Percentiles rank a stretch among this genome's conserved stretches.
Conservation (phyloP, 2,797 vertebrate genomes). For the Helostoma temminkii region DNA sequence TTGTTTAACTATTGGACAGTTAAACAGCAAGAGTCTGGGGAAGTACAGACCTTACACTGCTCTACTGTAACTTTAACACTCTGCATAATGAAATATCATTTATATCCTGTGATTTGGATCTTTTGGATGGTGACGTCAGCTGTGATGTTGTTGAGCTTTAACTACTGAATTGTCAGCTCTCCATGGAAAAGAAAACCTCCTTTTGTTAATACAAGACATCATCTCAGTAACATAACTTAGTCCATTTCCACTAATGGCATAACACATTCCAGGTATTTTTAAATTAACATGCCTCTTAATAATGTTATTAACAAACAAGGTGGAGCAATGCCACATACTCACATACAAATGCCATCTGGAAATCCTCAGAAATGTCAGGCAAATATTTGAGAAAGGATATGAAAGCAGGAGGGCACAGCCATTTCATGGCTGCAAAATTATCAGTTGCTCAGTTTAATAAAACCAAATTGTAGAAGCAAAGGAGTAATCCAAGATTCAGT, state of each 20-base stretch:
- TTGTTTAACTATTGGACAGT: slow-evolving; percentile 1
- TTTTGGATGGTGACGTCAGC: neutral
- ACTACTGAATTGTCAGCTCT: neutral
- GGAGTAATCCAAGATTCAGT: slow-evolving; percentile 22
- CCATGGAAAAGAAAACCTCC: no score
- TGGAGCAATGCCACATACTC: neutral
- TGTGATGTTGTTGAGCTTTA: neutral
- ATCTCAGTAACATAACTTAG: no score
- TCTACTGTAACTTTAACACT: slow-evolving; percentile 1
- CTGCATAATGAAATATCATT: neutral
- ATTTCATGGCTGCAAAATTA: slow-evolving; percentile 14
- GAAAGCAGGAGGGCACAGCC: slow-evolving; percentile 15
- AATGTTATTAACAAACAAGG: slow-evolving; percentile 13
- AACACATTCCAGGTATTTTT: slow-evolving; percentile 2
- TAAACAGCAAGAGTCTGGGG: neutral
- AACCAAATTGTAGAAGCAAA: slow-evolving; percentile 10
- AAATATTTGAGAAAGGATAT: slow-evolving; percentile 51
- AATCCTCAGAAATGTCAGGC: slow-evolving; percentile 55
- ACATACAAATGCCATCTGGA: slow-evolving; percentile 56
- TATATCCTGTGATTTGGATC: neutral
- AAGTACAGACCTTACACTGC: neutral
- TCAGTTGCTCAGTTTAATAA: slow-evolving; percentile 21
- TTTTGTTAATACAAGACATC: no score
- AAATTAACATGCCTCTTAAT: no score
- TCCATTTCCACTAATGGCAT: slow-evolving; percentile 20